Percentiles rank a stretch among this genome's conserved stretches.
These are phyloP conservation scores for Volucella inanis DNA, from an alignment of 2,888 invertebrate genomes.

Conservation along the genomic window DNA sequence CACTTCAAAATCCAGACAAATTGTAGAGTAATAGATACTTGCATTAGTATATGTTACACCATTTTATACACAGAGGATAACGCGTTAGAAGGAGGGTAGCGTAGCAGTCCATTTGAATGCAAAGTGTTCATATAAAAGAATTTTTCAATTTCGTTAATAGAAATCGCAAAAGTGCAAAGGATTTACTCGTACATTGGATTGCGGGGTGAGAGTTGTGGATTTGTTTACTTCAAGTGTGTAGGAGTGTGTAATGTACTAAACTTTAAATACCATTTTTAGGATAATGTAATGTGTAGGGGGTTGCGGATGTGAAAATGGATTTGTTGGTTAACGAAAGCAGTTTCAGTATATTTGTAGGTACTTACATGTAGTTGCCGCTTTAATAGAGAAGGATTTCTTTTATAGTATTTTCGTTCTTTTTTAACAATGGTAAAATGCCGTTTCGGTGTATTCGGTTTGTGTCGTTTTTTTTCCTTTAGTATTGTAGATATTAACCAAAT, in stretches of 20 bases:
- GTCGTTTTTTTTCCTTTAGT: not conserved
- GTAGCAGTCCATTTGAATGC: conserved; percentile 52
- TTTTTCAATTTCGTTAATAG: conserved; percentile 74
- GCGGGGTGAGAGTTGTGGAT: conserved; percentile 10
- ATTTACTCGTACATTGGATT: conserved; percentile 4
- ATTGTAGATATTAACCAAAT: conserved; percentile 64
- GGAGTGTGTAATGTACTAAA: not conserved
- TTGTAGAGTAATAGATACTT: conserved; percentile 42
- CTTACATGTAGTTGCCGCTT: not conserved
- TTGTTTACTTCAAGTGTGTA: not conserved
- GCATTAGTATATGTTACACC: conserved; percentile 7
- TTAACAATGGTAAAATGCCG: conserved; percentile 14
- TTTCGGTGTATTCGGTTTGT: not conserved
- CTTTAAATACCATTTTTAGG: conserved; percentile 69
- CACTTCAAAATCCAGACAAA: conserved; percentile 57
- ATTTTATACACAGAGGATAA: conserved; percentile 3
- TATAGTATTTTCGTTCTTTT: conserved; percentile 36
- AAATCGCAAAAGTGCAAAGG: conserved; percentile 71
- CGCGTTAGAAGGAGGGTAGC: not conserved
- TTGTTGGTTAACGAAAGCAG: not conserved
- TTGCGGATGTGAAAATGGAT: not conserved
- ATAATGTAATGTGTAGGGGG: conserved; percentile 41
- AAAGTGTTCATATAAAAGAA: conserved; percentile 66
- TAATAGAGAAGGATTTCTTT: conserved; percentile 32
- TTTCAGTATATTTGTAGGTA: not conserved